These are phyloP conservation scores for Kryptolebias ocellatus DNA, from an alignment of 2,797 vertebrate species.

Conservation along the genomic window DNA sequence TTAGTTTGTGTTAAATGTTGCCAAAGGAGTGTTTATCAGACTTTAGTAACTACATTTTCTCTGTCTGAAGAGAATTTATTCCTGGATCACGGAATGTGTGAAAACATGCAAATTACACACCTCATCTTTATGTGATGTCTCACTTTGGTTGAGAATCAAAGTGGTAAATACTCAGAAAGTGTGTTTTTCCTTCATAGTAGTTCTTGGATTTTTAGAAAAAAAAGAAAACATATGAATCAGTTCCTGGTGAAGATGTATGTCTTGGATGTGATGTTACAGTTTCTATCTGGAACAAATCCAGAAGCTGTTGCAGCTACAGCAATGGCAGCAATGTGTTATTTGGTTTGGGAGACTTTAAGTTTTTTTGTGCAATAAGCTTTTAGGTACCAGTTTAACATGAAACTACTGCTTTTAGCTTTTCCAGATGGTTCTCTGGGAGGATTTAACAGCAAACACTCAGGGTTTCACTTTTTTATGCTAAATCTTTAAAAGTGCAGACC, in stretches of 20 bases:
- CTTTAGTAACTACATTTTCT: constrained; percentile 1
- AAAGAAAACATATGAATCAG: background rate
- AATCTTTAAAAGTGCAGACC: background rate
- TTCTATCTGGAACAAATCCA: constrained; percentile 20
- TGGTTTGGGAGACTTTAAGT: constrained; percentile 37
- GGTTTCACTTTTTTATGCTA: constrained; percentile 20
- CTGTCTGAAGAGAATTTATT: background rate
- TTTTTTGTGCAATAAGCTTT: constrained; percentile 28
- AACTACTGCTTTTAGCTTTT: constrained; percentile 23
- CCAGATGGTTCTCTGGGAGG: constrained; percentile 13
- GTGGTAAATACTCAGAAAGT: background rate
- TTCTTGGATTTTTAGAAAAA: too few relatives aligned
- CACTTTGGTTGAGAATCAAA: constrained; percentile 4
- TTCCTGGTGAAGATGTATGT: background rate
- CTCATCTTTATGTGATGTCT: constrained; percentile 1
- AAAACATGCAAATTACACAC: constrained; percentile 1
- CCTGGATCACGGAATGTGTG: background rate
- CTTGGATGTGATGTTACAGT: background rate
- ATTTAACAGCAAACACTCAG: constrained; percentile 12
- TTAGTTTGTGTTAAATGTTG: background rate
- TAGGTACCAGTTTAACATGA: constrained; percentile 26
- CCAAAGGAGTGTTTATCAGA: background rate
- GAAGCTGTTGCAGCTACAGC: constrained; percentile 5
- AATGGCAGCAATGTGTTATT: constrained; percentile 37
- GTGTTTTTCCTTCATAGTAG: background rate